Evolutionary conservation across 2,113 vertebrate genomes (phyloP), one percentile per base, ranked within the genome.

Genomic region (Phrynosoma platyrhinos): DNA sequence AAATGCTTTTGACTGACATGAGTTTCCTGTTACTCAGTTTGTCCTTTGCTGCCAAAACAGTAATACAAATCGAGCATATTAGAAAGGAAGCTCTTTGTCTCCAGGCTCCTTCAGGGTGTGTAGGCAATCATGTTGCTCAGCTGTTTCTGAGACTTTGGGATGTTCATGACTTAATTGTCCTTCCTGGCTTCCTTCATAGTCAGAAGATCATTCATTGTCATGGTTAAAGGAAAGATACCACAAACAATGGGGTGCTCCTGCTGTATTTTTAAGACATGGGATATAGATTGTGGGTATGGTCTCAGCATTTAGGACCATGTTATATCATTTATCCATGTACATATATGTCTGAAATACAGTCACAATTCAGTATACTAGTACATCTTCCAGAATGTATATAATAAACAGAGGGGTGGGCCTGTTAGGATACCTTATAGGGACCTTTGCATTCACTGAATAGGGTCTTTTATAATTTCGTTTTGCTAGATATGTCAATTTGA

Each of bases 11-110:
- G 95, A 95, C 92, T 95, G 93, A 93, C 90, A 85, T 83, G 78
- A 92, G 79, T 94, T 95, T 95, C 83, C 90, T 86, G 84, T 95
- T 94, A 93, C 84, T 95, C 88, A 94, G n/a, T 93, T 93, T 91
- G 90, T 94, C 95, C 92, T 96, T 94, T 95, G 81, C 87, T 96
- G 94, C 76, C 94, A 95, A 90, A 94, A 87, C 9, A 94, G 78
- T 58, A 87, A 90, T 91, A 89, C 76, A 91, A 94, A 94, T 66
- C 90, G 9, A 58, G 85, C 23, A 81, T 9, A 83, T 91, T 55
- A 84, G 66, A 82, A 91, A 91, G 83, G 21, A 5, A 89, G 66
- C 42, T 79, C 55, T 82, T 82, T 82, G 71, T 91, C 86, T 89
- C 85, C 81, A 47, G 71, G 86, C 83, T 90, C 42, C 86, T 82